Percentiles rank a stretch among this genome's conserved stretches.
phyloP scores from a whole-genome alignment of 23 tunicate species.

The Ascidia mentula region DNA sequence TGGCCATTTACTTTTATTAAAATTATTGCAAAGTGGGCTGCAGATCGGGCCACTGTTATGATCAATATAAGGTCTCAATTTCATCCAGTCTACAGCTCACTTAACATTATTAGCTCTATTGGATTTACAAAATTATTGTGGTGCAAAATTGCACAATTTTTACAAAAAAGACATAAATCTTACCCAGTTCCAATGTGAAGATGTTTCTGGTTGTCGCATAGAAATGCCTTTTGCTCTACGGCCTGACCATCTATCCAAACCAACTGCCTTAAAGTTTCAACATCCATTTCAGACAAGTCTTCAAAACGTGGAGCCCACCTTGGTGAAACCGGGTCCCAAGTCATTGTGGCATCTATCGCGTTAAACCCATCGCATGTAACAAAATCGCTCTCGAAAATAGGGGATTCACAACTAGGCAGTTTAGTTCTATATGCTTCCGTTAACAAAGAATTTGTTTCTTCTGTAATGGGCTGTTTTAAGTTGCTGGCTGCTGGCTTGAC shows the following conservation, averaged over 20 bases:
- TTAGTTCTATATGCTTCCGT: conserved; percentile 20
- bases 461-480: conserved; percentile 13
- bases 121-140: too few relatives aligned
- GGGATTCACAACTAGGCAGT: background rate
- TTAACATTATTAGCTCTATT: too few relatives aligned
- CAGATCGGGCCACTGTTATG: too few relatives aligned
- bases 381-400: background rate
- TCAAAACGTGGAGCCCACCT: conserved; percentile 82
- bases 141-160: too few relatives aligned
- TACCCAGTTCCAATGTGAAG: conserved; percentile 72
- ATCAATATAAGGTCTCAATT: too few relatives aligned
- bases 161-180: too few relatives aligned
- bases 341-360: conserved; percentile 23
- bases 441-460: conserved; percentile 11
- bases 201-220: conserved; percentile 67
- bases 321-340: conserved; percentile 33
- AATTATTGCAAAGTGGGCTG: too few relatives aligned
- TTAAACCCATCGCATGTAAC: background rate
- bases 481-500: conserved; percentile 36
- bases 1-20: too few relatives aligned
- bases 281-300: conserved; percentile 50
- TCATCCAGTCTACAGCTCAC: too few relatives aligned
- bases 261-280: conserved; percentile 25
- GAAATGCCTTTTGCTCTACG: conserved; percentile 10
- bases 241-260: conserved; percentile 7